A percentile compares a stretch with the other conserved stretches of the same genome.
phyloP scores from a whole-genome alignment of 2,113 vertebrate species.

The Gobius niger region DNA sequence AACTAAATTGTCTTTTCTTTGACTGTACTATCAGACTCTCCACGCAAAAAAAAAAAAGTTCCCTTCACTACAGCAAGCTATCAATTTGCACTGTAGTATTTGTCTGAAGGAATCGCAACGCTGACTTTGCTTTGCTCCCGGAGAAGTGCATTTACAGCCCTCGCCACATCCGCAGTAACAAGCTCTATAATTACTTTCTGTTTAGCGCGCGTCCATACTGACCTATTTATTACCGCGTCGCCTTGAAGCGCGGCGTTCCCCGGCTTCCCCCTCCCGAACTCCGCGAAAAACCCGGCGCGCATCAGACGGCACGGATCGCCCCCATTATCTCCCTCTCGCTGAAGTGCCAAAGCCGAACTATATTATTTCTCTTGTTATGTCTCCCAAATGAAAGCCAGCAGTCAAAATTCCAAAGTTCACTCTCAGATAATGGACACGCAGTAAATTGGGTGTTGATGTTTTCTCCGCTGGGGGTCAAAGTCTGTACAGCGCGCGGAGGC shows the following conservation, averaged over 20 bases:
- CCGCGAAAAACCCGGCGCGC: constrained; percentile 3
- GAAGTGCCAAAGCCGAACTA: constrained; percentile 10
- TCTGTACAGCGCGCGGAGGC: background rate
- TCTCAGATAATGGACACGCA: constrained; percentile 1
- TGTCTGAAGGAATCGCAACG: background rate
- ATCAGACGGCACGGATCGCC: constrained; percentile 8
- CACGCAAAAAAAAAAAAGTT: background rate
- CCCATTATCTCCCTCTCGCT: constrained; percentile 28
- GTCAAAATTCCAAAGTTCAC: constrained; percentile 24
- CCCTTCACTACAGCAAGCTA: background rate
- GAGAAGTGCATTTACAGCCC: background rate
- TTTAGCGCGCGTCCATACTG: constrained; percentile 47
- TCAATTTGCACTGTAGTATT: background rate
- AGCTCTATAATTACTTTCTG: constrained; percentile 46
- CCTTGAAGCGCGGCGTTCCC: constrained; percentile 22
- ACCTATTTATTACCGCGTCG: constrained; percentile 51
- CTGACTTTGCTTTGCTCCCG: background rate
- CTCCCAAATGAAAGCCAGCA: constrained; percentile 4
- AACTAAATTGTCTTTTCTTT: background rate
- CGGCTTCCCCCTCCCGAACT: constrained; percentile 15
- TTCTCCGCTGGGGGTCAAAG: constrained; percentile 12
- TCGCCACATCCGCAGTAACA: background rate
- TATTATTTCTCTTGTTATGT: constrained; percentile 1
- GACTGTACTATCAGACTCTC: background rate
- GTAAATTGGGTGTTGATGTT: constrained; percentile 11